Base-by-base conservation (phyloP, 2,797 vertebrate genomes). In the Anabas testudineus region DNA sequence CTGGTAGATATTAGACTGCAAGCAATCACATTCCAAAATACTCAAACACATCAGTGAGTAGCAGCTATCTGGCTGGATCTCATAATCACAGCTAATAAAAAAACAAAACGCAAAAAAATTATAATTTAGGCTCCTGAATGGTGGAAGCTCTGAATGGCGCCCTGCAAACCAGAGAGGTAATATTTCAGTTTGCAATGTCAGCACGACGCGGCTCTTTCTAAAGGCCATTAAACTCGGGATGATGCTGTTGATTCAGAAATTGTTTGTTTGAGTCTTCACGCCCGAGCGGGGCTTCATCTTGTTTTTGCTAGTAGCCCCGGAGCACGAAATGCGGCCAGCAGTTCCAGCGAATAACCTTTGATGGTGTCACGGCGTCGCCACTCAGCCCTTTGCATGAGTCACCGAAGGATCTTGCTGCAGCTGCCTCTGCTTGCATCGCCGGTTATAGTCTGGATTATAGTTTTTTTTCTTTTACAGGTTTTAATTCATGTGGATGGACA, bases 281-380 rank as follows among this genome's bases (percentile, higher is more conserved):
- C 74, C 45, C 74, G 73, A 77, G 74, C 71, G 79, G 79, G 71
- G 64, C 66, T 75, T 82, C 47, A 70, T 76, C 80, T 73, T n/a
- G 42, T 71, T 80, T n/a, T 65, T 36, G 36, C 24, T 49, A 4
- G 52, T 32, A 58, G 67, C 66, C 66, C 51, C 30, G 32, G 60
- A 51, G 71, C 41, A 56, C 60, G 74, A 60, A 70, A 71, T 62
- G 67, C 58, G 43, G 55, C 41, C 70, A 67, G 51, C n/a, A 71
- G 68, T 56, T 37, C 37, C 19, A 43, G 13, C 41, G 58, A 66
- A 68, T 74, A 63, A 64, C 57, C 67, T 57, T 43, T 47, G 42
- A 56, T 62, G 36, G 42, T 30, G 55, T 47, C 43, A 43, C 10
- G 36, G 45, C 51, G 12, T 72, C n/a, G n/a, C 62, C 60, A 18